Evolutionary conservation across 2,888 invertebrate species (phyloP), one percentile per base, ranked within the genome.

Genomic region (Clanis bilineata): DNA sequence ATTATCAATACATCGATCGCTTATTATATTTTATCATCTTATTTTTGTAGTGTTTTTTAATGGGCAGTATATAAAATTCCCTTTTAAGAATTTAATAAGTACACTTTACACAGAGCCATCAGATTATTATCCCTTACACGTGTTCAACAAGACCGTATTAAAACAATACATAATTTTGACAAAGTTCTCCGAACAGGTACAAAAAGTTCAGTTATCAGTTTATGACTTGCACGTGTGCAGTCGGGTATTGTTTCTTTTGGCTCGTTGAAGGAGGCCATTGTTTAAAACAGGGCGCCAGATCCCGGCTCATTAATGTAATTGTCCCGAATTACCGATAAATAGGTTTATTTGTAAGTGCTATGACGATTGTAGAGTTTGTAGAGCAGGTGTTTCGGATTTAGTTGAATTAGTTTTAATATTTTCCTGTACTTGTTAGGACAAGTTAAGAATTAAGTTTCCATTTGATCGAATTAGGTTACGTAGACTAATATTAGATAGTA

Each of bases 161-260:
- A 81, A 70, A 86, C 83, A 85, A 85, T 76, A 60, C 58, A 55
- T 61, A 62, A 68, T 65, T 64, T 60, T 62, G 65, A 64, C 60
- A 65, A 61, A 65, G 63, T 85, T 86, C 84, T 68, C 21, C 62
- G 83, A 87, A 86, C 80, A 80, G 81, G 78, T 82, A 84, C 70
- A 72, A 71, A 73, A 73, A 62, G 69, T 61, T 51, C 62, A 65
- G 66, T 73, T 74, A 79, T 77, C 69, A 76, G 69, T 85, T 86
- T 82, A 83, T 78, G 81, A 69, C 73, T 77, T 87, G 85, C 88
- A 89, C 88, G 86, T 88, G 88, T 85, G 82, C 80, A 64, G 71
- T 58, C 12, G 32, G 55, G 60, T 63, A 84, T 85, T 83, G 80
- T 79, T 72, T 60, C 55, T 55, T 38, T 39, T 57, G 43, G n/a